A percentile compares a stretch with the other conserved stretches of the same genome.
Conservation (phyloP, 2,888 invertebrate genomes). For the Metalampra italica region DNA sequence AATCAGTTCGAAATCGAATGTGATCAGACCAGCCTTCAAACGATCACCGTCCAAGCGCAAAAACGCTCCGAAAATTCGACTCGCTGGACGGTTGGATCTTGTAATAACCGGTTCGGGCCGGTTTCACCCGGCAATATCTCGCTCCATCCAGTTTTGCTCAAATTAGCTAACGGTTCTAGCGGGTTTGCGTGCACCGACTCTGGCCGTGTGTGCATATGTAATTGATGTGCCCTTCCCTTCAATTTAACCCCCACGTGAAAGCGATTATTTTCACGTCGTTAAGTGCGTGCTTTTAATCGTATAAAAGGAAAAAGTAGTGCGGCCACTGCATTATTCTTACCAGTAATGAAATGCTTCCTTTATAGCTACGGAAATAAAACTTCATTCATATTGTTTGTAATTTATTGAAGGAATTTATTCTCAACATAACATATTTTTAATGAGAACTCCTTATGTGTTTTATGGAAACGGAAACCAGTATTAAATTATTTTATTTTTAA, state of each 20-base stretch:
- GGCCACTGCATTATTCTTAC: constrained; percentile 4
- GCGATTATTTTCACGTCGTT: constrained; percentile 30
- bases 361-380: background rate
- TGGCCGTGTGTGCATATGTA: constrained; percentile 53
- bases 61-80: constrained; percentile 10
- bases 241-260: constrained; percentile 43
- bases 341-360: constrained; percentile 1
- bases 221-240: constrained; percentile 53
- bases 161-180: constrained; percentile 36
- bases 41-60: constrained; percentile 10
- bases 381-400: background rate
- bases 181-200: constrained; percentile 43
- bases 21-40: constrained; percentile 6
- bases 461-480: too few relatives aligned
- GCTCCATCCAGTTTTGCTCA: constrained; percentile 30
- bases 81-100: constrained; percentile 13
- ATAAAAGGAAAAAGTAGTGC: constrained; percentile 4
- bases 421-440: too few relatives aligned
- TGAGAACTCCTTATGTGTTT: too few relatives aligned
- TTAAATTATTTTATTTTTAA: too few relatives aligned
- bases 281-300: constrained; percentile 23
- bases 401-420: background rate
- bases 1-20: constrained; percentile 8
- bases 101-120: constrained; percentile 31
- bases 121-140: constrained; percentile 27